Evolutionary conservation across 1,140 invertebrate genomes (phyloP), one percentile per base, ranked within the genome.

Genomic region (Platyura marginata): DNA sequence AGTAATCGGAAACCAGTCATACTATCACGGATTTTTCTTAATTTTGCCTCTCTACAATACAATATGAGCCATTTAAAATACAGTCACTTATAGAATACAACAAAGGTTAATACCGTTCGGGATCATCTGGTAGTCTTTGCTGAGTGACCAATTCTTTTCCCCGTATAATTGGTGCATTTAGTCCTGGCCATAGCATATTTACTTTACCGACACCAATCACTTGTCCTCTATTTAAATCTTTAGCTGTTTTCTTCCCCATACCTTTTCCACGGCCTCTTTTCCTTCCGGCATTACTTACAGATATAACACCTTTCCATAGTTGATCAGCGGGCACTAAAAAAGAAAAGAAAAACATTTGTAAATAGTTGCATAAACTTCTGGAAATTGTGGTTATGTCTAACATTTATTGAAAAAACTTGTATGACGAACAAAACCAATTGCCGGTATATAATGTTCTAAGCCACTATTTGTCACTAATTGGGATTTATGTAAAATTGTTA

Each of bases 241-340:
- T 83, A 11, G 72, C 69, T 15, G 72, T 63, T 53, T 74, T 81
- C 46, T 71, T 75, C 10, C 80, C 76, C 21, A 72, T 63, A 41
- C 79, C 79, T 65, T 75, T 90, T n/a, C 77, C 90, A 68, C 95
- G 75, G 44, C 95, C 95, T 67, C 92, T 76, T 58, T 91, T 92
- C 51, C 70, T 79, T 46, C 95, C 94, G 49, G 91, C 84, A 75
- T 93, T 95, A 74, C 92, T 96, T 1, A 98, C 91, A 52, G 80
- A 82, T 3, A 81, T 87, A 1, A 94, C 81, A 33, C 89, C 85
- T 60, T 92, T 91, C 94, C 95, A 98, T 51, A 98, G 63, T 38
- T 79, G 65, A 16, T 83, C 73, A 16, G 81, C 87, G 43, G 81
- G 68, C 38, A 79, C 84, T 89, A 33, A 40, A 50, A 49, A 36